A percentile compares a stretch with the other conserved stretches of the same genome.
phyloP scores from a whole-genome alignment of 2,113 vertebrate genomes.

The Phainopepla nitens region DNA sequence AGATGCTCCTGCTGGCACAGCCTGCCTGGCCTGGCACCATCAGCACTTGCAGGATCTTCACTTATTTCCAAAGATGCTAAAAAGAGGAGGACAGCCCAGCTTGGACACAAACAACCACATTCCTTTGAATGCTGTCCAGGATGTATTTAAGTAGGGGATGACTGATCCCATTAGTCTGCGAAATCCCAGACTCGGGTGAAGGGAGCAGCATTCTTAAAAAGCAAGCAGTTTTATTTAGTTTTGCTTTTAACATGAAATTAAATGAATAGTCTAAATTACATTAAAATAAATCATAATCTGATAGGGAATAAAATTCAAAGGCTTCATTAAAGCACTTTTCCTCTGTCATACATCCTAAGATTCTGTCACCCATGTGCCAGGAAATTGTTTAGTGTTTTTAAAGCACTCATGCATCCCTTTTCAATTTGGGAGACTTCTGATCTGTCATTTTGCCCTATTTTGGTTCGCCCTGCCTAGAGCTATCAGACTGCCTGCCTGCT shows the following conservation, averaged over 20 bases:
- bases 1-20: neutral
- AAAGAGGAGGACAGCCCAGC: neutral
- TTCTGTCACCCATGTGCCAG: neutral
- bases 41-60: neutral
- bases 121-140: slow-evolving; percentile 24
- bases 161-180: slow-evolving; percentile 57
- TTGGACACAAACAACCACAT: neutral
- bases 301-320: neutral
- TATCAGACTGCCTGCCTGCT: neutral
- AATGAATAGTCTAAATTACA: neutral
- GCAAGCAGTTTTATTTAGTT: neutral
- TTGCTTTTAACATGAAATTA: neutral
- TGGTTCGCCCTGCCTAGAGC: neutral
- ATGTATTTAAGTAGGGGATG: slow-evolving; percentile 60
- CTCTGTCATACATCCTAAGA: neutral
- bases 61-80: neutral
- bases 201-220: neutral
- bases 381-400: neutral
- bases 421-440: neutral
- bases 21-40: neutral
- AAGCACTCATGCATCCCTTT: neutral
- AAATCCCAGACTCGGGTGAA: slow-evolving; percentile 29
- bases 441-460: neutral
- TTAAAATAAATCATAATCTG: neutral
- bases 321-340: neutral